Conservation (phyloP, 2,113 vertebrate genomes). For the Brachyhypopomus gauderio region DNA sequence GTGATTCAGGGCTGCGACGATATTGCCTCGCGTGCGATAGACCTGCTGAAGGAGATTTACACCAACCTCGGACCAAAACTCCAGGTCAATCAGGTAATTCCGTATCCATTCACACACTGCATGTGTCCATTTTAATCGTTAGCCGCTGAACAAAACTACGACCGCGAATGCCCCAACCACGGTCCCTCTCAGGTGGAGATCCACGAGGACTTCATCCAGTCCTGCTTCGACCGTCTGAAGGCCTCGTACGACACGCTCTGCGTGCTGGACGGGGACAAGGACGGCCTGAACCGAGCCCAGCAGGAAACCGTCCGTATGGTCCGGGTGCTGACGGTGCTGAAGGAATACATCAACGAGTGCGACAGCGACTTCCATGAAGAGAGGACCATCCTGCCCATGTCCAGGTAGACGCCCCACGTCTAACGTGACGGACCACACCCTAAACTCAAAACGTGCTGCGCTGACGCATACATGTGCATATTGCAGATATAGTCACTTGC, state of each 20-base stretch:
- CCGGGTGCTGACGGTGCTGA: constrained; percentile 92
- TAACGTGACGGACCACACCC: not conserved
- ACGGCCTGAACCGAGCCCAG: constrained; percentile 95
- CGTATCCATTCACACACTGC: not conserved
- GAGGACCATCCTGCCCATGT: constrained; percentile 97
- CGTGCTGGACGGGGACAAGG: constrained; percentile 97
- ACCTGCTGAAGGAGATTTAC: constrained; percentile 97
- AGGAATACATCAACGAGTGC: constrained; percentile 97
- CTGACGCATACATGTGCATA: too few species aligned
- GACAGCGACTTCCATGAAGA: constrained; percentile 98
- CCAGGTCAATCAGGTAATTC: constrained; percentile 92
- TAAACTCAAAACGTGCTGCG: too few species aligned
- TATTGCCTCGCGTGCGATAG: constrained; percentile 94
- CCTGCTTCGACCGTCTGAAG: constrained; percentile 98
- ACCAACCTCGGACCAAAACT: constrained; percentile 97
- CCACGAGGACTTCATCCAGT: constrained; percentile 98
- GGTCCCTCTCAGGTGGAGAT: constrained; percentile 88
- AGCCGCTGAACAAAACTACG: not conserved
- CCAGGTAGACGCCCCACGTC: constrained; percentile 74
- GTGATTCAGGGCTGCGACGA: constrained; percentile 98
- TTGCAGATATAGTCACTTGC: too few species aligned
- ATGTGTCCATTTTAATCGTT: not conserved
- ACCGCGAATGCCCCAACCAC: too few species aligned
- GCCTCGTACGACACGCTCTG: constrained; percentile 96
- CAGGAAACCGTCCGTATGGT: constrained; percentile 98